These are phyloP conservation scores for Varroa destructor DNA, from an alignment of 1,140 invertebrate species.

Conservation along the genomic window DNA sequence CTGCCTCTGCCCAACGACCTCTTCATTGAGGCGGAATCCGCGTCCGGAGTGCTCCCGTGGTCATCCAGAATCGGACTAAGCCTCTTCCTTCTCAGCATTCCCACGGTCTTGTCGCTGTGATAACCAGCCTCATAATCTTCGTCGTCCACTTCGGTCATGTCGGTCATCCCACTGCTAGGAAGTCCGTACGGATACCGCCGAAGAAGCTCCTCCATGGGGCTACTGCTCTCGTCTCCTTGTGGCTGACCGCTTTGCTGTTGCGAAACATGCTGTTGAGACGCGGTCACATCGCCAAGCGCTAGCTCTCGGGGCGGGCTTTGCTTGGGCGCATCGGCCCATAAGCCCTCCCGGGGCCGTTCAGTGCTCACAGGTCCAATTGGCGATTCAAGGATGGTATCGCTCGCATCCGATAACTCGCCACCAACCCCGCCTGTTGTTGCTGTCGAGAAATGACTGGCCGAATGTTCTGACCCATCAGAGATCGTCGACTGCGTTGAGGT, in stretches of 20 bases:
- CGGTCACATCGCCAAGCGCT: no score
- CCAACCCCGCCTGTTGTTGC: neutral
- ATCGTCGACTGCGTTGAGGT: slow-evolving; percentile 20
- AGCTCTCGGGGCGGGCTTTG: neutral
- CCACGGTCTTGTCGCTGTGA: slow-evolving; percentile 19
- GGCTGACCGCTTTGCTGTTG: slow-evolving; percentile 4
- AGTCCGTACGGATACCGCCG: slow-evolving; percentile 26
- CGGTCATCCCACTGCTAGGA: slow-evolving; percentile 45
- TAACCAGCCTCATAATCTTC: slow-evolving; percentile 42
- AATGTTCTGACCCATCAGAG: slow-evolving; percentile 19
- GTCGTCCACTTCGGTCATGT: slow-evolving; percentile 59
- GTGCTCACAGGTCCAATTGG: slow-evolving; percentile 6
- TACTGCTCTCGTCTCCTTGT: slow-evolving; percentile 15
- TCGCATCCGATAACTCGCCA: slow-evolving; percentile 13
- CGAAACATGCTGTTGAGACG: neutral
- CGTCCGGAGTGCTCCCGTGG: slow-evolving; percentile 24
- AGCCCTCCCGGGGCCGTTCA: neutral
- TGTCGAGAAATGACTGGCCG: slow-evolving; percentile 20
- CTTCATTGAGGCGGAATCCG: slow-evolving; percentile 25
- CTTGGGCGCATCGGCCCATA: slow-evolving; percentile 6
- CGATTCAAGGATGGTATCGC: slow-evolving; percentile 25
- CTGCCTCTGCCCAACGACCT: slow-evolving; percentile 36
- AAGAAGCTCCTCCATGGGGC: slow-evolving; percentile 23
- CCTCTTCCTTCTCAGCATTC: slow-evolving; percentile 66
- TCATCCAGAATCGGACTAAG: slow-evolving; percentile 26